Conservation (phyloP, 2,113 vertebrate genomes). For the Entosphenus tridentatus region DNA sequence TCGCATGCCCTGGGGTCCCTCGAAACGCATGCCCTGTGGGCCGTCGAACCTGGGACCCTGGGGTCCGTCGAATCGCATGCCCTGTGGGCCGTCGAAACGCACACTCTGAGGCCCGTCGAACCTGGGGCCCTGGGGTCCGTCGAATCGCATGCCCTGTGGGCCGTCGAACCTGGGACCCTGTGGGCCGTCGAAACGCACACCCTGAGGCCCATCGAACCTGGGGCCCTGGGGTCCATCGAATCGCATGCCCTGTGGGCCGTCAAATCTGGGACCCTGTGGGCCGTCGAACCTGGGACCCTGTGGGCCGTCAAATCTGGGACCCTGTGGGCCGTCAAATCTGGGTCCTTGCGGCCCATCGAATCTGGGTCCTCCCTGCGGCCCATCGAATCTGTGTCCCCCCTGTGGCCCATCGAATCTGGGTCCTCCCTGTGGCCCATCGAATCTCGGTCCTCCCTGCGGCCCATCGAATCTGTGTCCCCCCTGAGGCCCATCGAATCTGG, state of each 20-base stretch:
- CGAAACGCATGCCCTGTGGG: conserved; percentile 24
- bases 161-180: conserved; percentile 10
- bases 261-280: neutral
- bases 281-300: conserved; percentile 9
- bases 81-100: conserved; percentile 38
- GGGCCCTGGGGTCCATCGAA: conserved; percentile 39
- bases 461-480: conserved; percentile 20
- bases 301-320: conserved; percentile 18
- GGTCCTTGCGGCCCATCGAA: conserved; percentile 19
- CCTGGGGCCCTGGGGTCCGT: conserved; percentile 23
- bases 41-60: conserved; percentile 38
- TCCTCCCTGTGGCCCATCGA: conserved; percentile 24
- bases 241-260: conserved; percentile 23
- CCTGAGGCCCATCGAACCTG: conserved; percentile 39
- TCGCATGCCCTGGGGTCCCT: conserved; percentile 20
- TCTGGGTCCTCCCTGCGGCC: conserved; percentile 26
- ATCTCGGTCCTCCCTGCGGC: conserved; percentile 13
- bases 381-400: conserved; percentile 37
- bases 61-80: conserved; percentile 17
- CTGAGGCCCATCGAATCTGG: neutral
- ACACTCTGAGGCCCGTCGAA: conserved; percentile 38
- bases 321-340: neutral
- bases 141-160: neutral
- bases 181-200: conserved; percentile 24
- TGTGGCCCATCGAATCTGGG: conserved; percentile 36